Percentiles rank a stretch among this genome's conserved stretches.
Conservation (phyloP, 2,888 invertebrate genomes). For the Hydrotaea cyrtoneurina region DNA sequence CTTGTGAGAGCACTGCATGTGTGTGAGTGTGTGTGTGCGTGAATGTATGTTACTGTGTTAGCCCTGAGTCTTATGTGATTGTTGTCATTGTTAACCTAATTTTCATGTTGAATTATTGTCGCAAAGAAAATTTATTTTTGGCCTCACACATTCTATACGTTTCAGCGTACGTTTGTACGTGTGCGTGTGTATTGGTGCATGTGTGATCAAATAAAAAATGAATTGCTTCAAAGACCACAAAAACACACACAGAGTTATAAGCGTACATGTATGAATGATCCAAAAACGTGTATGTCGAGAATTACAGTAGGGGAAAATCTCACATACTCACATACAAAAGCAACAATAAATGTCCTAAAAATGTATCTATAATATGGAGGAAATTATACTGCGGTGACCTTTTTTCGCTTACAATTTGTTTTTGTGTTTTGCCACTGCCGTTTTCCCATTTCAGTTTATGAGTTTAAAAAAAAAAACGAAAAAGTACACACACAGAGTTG, state of each 20-base stretch:
- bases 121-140: slow-evolving; percentile 45
- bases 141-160: slow-evolving; percentile 18
- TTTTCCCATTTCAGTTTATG: not conserved
- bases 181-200: not conserved
- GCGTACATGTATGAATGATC: not conserved
- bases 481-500: not conserved
- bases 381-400: slow-evolving; percentile 25
- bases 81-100: slow-evolving; percentile 67
- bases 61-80: slow-evolving; percentile 56
- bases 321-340: not conserved
- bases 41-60: slow-evolving; percentile 38
- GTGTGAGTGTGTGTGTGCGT: slow-evolving; percentile 7
- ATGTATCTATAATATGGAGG: not conserved
- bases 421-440: not conserved
- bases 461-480: not conserved
- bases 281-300: not conserved
- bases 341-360: slow-evolving; percentile 17
- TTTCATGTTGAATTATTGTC: slow-evolving; percentile 68
- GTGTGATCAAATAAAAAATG: slow-evolving; percentile 31
- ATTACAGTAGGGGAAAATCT: no score
- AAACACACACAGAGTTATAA: slow-evolving; percentile 12
- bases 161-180: not conserved
- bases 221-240: slow-evolving; percentile 12
- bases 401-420: not conserved
- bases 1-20: not conserved